Evolutionary conservation across 2,797 vertebrate species (phyloP), one percentile per base, ranked within the genome.

Genomic region (Chelon auratus): DNA sequence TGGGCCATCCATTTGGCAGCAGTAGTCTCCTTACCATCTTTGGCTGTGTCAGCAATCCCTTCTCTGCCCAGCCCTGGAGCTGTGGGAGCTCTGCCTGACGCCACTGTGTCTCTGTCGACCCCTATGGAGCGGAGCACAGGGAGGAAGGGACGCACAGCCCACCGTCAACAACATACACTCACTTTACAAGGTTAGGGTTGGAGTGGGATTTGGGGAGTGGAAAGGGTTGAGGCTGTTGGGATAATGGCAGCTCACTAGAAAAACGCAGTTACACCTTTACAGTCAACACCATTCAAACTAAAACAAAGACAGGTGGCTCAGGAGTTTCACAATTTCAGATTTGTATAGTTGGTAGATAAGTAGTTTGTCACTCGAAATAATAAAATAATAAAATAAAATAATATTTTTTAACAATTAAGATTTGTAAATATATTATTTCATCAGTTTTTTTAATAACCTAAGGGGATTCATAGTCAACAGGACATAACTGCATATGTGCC

Each of bases 21-120:
- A 78, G 88, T 79, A n/a, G 89, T 94, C 90, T 95, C 93, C 95
- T 95, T 95, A 95, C 95, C 95, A 95, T 95, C 94, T 95, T 95
- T 95, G 95, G 95, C 94, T 95, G 95, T 89, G 94, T 94, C 94
- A 95, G 95, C 94, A 95, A 90, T 94, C 95, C 95, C 91, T 95
- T 95, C 93, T 95, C 95, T 94, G 95, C 94, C 95, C 95, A 95
- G 94, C 95, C 94, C 94, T 95, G 95, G 91, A 95, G 95, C 94
- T 95, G 95, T 84, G 95, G 95, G 91, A 95, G 94, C 88, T 95
- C 95, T 93, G 94, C 94, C 92, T 95, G 95, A 94, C 95, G 94
- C 95, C 95, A 95, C 94, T 95, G 95, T 94, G 95, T 95, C 94
- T 95, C 95, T 93, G 95, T 95, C 93, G 95, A 95, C 93, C 95